Evolutionary conservation across 2,797 vertebrate species (phyloP).

Genomic region (Eptatretus atami): DNA sequence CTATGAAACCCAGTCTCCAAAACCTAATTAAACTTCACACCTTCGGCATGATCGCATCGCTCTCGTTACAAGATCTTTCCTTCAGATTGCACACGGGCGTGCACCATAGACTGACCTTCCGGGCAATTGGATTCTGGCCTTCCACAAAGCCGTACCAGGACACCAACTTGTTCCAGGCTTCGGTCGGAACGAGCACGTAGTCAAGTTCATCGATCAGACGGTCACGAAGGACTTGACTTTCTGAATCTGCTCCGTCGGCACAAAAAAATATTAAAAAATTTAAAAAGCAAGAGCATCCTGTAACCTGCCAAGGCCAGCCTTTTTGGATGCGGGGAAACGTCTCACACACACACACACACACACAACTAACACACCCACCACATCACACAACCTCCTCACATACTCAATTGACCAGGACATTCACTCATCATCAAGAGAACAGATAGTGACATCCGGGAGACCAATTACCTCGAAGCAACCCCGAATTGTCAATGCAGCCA

Average conservation of each 20-base stretch:
- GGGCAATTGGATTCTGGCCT: constrained; percentile 46
- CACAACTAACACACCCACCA: no score
- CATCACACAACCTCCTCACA: no score
- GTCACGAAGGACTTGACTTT: constrained; percentile 52
- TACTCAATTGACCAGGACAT: no score
- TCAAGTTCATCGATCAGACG: constrained; percentile 79
- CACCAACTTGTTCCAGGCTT: constrained; percentile 62
- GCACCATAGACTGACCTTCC: constrained; percentile 31
- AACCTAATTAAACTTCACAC: no score
- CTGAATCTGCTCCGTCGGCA: constrained; percentile 23
- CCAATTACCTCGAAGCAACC: constrained; percentile 49
- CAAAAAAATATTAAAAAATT: constrained; percentile 2
- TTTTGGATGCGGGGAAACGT: no score
- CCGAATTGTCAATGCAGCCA: constrained; percentile 72
- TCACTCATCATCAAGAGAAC: not conserved
- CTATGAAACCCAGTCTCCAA: no score
- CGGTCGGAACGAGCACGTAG: constrained; percentile 58
- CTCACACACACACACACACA: no score
- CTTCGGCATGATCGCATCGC: no score
- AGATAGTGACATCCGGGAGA: not conserved
- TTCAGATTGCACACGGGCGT: no score
- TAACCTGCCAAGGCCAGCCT: no score
- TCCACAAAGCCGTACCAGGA: constrained; percentile 58
- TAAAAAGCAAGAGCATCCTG: not conserved
- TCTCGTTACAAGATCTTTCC: no score